Percentiles rank a stretch among this genome's conserved stretches.
Evolutionary conservation across 2,113 vertebrate species (phyloP).

Genomic region (Ptilonorhynchus violaceus): DNA sequence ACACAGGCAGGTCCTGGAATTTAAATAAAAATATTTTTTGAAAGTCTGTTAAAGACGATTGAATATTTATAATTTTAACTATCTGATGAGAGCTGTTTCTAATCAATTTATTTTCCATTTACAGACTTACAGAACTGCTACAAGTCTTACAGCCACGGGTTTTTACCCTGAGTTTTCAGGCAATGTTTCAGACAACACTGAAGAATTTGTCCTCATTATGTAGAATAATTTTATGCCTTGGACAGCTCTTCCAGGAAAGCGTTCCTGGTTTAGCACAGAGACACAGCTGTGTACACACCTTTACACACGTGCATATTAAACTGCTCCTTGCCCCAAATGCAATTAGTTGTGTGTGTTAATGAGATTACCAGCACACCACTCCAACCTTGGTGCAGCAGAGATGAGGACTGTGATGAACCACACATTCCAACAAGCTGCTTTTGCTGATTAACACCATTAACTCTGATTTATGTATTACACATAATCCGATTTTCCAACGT

Average conservation of each 20-base stretch:
- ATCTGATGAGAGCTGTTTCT: not conserved
- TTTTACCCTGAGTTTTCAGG: not conserved
- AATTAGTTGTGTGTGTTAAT: not conserved
- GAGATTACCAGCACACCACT: not conserved
- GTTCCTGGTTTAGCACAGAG: not conserved
- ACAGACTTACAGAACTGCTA: not conserved
- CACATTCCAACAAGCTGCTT: not conserved
- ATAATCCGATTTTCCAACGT: not conserved
- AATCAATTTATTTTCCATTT: not conserved
- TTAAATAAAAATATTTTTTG: not conserved
- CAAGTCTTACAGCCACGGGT: accelerated
- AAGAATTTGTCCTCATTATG: not conserved
- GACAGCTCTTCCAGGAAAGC: not conserved
- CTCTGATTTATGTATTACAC: not conserved
- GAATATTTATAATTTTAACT: not conserved
- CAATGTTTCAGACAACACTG: not conserved
- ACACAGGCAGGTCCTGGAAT: not conserved
- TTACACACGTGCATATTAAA: not conserved
- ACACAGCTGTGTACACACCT: not conserved
- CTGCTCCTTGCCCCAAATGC: not conserved
- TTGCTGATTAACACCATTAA: not conserved
- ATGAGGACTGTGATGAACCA: not conserved
- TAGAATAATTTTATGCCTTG: not conserved
- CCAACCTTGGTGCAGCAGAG: not conserved
- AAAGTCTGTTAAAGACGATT: not conserved